Percentiles rank a stretch among this genome's conserved stretches.
Evolutionary conservation across 2,888 invertebrate species (phyloP).

Genomic region (Spatulosminthurus flaviceps): DNA sequence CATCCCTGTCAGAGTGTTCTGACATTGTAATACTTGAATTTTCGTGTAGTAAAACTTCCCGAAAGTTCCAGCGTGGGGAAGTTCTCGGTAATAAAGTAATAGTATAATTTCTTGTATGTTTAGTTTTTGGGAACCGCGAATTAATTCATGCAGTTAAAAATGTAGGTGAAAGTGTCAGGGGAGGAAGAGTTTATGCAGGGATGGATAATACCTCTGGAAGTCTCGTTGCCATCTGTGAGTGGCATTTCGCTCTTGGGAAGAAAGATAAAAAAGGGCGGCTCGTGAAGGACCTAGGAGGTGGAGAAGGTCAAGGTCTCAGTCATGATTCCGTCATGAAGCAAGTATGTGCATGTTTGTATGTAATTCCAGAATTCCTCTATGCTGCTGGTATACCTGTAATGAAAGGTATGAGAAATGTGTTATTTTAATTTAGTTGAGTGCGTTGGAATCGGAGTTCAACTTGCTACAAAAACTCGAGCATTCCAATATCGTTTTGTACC

Average conservation of each 20-base stretch:
- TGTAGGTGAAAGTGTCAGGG: conserved; percentile 77
- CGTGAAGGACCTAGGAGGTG: conserved; percentile 45
- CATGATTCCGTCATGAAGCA: conserved; percentile 55
- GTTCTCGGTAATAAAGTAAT: conserved; percentile 76
- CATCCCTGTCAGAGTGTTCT: conserved; percentile 70
- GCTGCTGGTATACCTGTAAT: too few species aligned
- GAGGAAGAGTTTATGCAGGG: conserved; percentile 79
- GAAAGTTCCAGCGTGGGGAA: conserved; percentile 77
- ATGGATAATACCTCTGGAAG: conserved; percentile 80
- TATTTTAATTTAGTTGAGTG: conserved; percentile 68
- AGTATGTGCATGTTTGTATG: conserved; percentile 39
- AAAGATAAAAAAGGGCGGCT: conserved; percentile 49
- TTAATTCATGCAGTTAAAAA: neutral
- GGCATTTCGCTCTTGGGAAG: conserved; percentile 68
- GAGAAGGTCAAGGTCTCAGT: conserved; percentile 41
- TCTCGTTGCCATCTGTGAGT: conserved; percentile 78
- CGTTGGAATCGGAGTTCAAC: conserved; percentile 82
- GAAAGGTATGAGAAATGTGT: too few species aligned
- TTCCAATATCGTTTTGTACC: conserved; percentile 78
- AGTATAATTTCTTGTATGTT: too few species aligned
- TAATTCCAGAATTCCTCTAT: neutral
- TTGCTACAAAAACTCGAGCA: conserved; percentile 77
- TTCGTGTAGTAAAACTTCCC: conserved; percentile 70
- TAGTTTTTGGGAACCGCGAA: conserved; percentile 19
- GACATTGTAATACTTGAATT: conserved; percentile 70